Percentiles rank a stretch among this genome's conserved stretches.
These are phyloP conservation scores for Ctena decussata DNA, from an alignment of 2,888 invertebrate species.

Conservation along the genomic window DNA sequence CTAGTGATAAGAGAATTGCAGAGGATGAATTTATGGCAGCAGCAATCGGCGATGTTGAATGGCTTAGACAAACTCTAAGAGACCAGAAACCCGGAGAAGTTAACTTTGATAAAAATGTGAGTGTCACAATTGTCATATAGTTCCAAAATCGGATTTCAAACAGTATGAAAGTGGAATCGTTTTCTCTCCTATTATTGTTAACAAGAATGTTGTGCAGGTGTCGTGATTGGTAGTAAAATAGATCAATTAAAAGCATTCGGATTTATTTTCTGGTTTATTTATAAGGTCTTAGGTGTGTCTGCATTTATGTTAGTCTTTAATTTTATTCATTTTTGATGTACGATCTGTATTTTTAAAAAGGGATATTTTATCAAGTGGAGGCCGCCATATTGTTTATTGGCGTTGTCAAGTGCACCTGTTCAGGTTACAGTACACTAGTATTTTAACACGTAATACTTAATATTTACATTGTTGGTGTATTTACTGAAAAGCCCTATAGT, in stretches of 20 bases:
- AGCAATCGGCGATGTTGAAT: conserved; percentile 86
- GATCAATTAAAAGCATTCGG: no score
- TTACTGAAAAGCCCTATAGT: no score
- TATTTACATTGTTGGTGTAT: no score
- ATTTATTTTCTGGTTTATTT: no score
- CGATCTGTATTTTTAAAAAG: no score
- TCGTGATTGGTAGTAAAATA: neutral
- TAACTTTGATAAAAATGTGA: conserved; percentile 86
- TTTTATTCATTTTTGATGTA: no score
- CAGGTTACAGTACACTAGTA: neutral
- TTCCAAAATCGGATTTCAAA: no score
- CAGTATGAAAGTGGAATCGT: no score
- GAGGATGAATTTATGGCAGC: conserved; percentile 87
- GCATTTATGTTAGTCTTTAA: no score
- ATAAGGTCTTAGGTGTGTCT: no score
- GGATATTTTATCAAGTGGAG: no score
- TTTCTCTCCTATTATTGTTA: no score
- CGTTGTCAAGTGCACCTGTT: neutral
- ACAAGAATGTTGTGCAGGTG: neutral
- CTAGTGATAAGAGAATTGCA: conserved; percentile 82
- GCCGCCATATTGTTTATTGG: conserved; percentile 25
- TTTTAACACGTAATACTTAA: neutral
- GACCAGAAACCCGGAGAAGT: conserved; percentile 78
- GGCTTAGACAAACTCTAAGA: conserved; percentile 85
- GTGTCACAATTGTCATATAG: conserved; percentile 12